phyloP scores from a whole-genome alignment of 2,888 invertebrate genomes.

The Pseudoips prasinana region DNA sequence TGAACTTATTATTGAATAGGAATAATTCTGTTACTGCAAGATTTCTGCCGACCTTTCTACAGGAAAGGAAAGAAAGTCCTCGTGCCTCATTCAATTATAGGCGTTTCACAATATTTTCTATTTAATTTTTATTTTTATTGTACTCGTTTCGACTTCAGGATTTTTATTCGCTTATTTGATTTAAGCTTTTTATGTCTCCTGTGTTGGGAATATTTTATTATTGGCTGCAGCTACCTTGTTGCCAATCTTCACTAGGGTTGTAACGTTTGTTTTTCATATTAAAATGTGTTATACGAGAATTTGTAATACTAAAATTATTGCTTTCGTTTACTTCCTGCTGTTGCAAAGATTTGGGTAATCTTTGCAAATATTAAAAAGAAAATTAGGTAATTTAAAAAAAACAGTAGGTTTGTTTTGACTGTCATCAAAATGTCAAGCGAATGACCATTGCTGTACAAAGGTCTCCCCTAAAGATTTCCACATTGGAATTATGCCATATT shows the following conservation, averaged over 20 bases:
- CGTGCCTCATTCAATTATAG: constrained; percentile 67
- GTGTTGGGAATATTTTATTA: constrained; percentile 15
- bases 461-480: too few relatives aligned
- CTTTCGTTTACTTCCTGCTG: too few relatives aligned
- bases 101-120: constrained; percentile 72
- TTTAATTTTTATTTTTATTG: constrained; percentile 76
- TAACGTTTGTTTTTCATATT: neutral
- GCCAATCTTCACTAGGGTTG: neutral
- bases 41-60: constrained; percentile 40
- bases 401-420: too few relatives aligned
- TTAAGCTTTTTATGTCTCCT: constrained; percentile 33
- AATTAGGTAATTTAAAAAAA: too few relatives aligned
- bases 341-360: too few relatives aligned
- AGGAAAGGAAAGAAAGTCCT: constrained; percentile 42
- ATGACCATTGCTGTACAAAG: too few relatives aligned
- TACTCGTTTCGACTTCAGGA: constrained; percentile 37
- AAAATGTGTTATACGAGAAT: too few relatives aligned
- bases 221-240: constrained; percentile 1
- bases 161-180: constrained; percentile 58
- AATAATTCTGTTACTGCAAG: constrained; percentile 69
- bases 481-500: too few relatives aligned
- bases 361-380: too few relatives aligned
- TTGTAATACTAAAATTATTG: too few relatives aligned
- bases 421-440: too few relatives aligned
- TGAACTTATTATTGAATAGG: constrained; percentile 73